These are phyloP conservation scores for Hoplostethus atlanticus DNA, from an alignment of 2,797 vertebrate species.

Conservation along the genomic window DNA sequence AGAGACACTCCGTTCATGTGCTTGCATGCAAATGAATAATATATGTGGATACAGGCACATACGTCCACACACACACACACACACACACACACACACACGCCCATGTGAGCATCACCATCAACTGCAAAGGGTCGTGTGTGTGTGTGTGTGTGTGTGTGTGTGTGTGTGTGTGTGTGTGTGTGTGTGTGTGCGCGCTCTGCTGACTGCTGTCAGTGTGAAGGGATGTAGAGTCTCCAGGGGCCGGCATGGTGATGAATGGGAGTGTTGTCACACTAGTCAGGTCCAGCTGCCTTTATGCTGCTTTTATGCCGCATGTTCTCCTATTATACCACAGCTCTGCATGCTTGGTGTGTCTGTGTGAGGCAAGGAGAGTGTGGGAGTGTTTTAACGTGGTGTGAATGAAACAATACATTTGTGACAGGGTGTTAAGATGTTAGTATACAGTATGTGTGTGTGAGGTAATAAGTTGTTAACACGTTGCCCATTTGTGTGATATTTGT, in stretches of 20 bases:
- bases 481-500: slow-evolving; percentile 15
- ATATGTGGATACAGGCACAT: slow-evolving; percentile 63
- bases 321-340: slow-evolving; percentile 58
- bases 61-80: slow-evolving; percentile 25
- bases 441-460: background rate
- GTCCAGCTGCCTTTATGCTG: slow-evolving; percentile 81
- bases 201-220: slow-evolving; percentile 72
- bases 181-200: slow-evolving; percentile 23
- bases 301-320: slow-evolving; percentile 67
- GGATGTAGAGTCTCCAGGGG: slow-evolving; percentile 78
- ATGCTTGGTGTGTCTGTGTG: slow-evolving; percentile 41
- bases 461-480: slow-evolving; percentile 32
- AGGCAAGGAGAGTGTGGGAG: slow-evolving; percentile 28
- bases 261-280: slow-evolving; percentile 81
- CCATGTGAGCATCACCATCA: too few relatives aligned
- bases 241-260: slow-evolving; percentile 78
- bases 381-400: slow-evolving; percentile 52
- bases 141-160: slow-evolving; percentile 36
- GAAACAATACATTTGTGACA: slow-evolving; percentile 26
- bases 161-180: slow-evolving; percentile 33
- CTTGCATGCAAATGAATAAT: slow-evolving; percentile 85
- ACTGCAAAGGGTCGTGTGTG: too few relatives aligned
- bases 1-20: slow-evolving; percentile 82
- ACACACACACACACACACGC: slow-evolving; percentile 41
- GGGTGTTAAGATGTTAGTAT: slow-evolving; percentile 36